These are phyloP conservation scores for Bimastos eiseni DNA, from an alignment of 2,888 invertebrate species.

Conservation along the genomic window DNA sequence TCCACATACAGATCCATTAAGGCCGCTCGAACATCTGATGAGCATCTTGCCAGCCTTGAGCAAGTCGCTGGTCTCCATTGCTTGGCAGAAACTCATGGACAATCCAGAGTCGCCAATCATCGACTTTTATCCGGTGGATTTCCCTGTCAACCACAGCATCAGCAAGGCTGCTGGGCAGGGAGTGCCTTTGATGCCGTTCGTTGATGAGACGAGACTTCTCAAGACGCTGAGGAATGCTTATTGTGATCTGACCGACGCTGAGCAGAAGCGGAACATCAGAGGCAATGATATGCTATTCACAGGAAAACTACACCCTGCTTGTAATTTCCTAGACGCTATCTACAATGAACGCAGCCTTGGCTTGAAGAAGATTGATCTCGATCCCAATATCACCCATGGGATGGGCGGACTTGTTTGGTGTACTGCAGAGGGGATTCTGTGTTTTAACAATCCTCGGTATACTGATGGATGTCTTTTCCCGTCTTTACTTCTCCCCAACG, in stretches of 20 bases:
- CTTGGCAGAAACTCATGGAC: slow-evolving; percentile 89
- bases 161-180: slow-evolving; percentile 98
- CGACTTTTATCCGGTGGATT: slow-evolving; percentile 97
- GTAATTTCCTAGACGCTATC: slow-evolving; percentile 72
- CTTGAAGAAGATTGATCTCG: slow-evolving; percentile 64
- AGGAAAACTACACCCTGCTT: slow-evolving; percentile 73
- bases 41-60: slow-evolving; percentile 99
- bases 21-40: slow-evolving; percentile 97
- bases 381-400: slow-evolving; percentile 75
- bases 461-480: slow-evolving; percentile 76
- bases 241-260: slow-evolving; percentile 76
- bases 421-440: slow-evolving; percentile 71
- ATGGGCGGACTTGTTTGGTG: slow-evolving; percentile 80
- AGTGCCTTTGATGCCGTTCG: slow-evolving; percentile 94
- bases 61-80: slow-evolving; percentile 85
- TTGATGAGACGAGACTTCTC: slow-evolving; percentile 83
- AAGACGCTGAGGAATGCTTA: slow-evolving; percentile 84
- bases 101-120: slow-evolving; percentile 80
- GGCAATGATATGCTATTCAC: slow-evolving; percentile 91
- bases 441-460: slow-evolving; percentile 80
- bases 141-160: slow-evolving; percentile 94
- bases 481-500: slow-evolving; percentile 69
- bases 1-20: slow-evolving; percentile 85
- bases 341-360: slow-evolving; percentile 66
- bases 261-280: slow-evolving; percentile 77